phyloP scores from a whole-genome alignment of 2,888 invertebrate genomes.

The Tetramorium bicarinatum region DNA sequence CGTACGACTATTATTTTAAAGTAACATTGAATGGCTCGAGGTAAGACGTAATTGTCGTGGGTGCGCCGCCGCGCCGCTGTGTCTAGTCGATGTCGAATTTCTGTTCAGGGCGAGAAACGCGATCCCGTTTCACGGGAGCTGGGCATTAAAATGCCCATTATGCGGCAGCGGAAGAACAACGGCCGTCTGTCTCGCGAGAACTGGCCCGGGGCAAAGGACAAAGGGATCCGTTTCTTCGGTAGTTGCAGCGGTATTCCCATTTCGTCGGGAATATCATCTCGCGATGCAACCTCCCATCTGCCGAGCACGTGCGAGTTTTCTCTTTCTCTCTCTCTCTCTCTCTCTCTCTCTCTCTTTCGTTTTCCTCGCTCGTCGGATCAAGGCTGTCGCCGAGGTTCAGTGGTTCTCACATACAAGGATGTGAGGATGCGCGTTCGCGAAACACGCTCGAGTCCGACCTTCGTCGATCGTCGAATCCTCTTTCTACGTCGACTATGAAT shows the following conservation, averaged over 20 bases:
- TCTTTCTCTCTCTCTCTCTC: slow-evolving; percentile 32
- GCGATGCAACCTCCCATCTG: slow-evolving; percentile 68
- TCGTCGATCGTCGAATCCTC: neutral
- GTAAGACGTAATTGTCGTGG: neutral
- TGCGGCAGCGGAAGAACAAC: slow-evolving; percentile 57
- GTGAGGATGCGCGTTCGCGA: neutral
- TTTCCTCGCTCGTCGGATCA: slow-evolving; percentile 56
- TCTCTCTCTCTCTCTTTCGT: slow-evolving; percentile 23
- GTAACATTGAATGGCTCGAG: neutral
- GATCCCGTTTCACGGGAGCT: slow-evolving; percentile 15
- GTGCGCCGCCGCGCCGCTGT: neutral
- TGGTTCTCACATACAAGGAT: slow-evolving; percentile 59
- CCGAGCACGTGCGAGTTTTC: slow-evolving; percentile 66
- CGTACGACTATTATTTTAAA: neutral
- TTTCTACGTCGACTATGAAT: slow-evolving; percentile 4
- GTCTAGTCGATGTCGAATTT: slow-evolving; percentile 10
- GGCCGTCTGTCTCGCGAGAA: slow-evolving; percentile 35
- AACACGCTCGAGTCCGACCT: neutral
- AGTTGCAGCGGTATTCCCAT: slow-evolving; percentile 67
- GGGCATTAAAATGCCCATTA: slow-evolving; percentile 60
- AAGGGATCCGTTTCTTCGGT: slow-evolving; percentile 63
- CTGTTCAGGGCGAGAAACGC: neutral
- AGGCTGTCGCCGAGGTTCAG: slow-evolving; percentile 61
- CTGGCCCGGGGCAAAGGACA: slow-evolving; percentile 52
- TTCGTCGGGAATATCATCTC: slow-evolving; percentile 68